phyloP scores from a whole-genome alignment of 2,797 vertebrate genomes.

The Melanotaenia pygmaea region DNA sequence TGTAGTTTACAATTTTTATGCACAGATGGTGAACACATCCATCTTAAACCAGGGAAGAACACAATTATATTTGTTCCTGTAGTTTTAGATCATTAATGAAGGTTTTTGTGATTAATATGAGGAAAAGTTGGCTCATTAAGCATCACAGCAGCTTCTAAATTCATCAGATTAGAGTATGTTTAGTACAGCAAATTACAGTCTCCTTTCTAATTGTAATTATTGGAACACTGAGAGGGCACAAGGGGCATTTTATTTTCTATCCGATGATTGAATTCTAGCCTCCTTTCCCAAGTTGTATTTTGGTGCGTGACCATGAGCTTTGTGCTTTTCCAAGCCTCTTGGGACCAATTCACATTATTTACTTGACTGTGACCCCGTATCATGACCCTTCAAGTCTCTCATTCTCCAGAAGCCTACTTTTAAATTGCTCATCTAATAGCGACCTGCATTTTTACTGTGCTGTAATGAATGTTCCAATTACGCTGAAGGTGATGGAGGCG shows the following conservation, averaged over 20 bases:
- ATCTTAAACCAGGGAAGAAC: conserved; percentile 5
- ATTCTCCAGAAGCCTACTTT: conserved; percentile 73
- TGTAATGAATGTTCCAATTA: conserved; percentile 84
- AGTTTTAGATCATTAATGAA: conserved; percentile 8
- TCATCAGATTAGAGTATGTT: conserved; percentile 49
- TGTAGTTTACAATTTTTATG: background rate
- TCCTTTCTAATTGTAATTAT: conserved; percentile 64
- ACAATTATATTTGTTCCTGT: background rate
- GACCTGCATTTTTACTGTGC: conserved; percentile 78
- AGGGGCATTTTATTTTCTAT: conserved; percentile 75
- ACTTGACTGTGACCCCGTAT: conserved; percentile 81
- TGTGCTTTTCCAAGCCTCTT: conserved; percentile 72
- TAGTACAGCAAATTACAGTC: conserved; percentile 43
- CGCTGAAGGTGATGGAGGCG: conserved; percentile 76
- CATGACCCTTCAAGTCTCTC: conserved; percentile 75
- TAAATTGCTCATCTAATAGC: conserved; percentile 77
- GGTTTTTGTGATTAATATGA: conserved; percentile 8
- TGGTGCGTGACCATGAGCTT: conserved; percentile 68
- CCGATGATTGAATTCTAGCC: conserved; percentile 76
- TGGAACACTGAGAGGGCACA: conserved; percentile 64
- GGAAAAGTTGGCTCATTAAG: conserved; percentile 29
- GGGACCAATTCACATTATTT: conserved; percentile 83
- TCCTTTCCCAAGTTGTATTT: conserved; percentile 71
- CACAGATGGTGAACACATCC: background rate
- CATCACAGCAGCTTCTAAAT: conserved; percentile 23